Percentiles rank a stretch among this genome's conserved stretches.
Conservation (phyloP, 2,113 vertebrate genomes). For the Macrotis lagotis region DNA sequence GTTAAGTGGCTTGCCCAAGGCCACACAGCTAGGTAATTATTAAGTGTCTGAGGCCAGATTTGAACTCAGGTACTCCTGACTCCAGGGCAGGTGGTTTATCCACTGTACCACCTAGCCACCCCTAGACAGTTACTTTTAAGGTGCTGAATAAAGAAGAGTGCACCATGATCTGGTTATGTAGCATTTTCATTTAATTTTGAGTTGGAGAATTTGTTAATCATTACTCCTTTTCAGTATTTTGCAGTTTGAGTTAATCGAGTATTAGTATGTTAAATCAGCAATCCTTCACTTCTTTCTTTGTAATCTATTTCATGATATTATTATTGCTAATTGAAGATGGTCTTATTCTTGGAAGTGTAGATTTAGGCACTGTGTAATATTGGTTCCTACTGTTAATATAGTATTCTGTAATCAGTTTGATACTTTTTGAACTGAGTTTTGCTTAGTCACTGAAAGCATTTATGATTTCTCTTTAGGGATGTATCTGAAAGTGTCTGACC, state of each 20-base stretch:
- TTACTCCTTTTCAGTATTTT: background rate
- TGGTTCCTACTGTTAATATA: background rate
- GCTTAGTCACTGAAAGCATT: background rate
- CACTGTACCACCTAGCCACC: no score
- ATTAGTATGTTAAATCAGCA: background rate
- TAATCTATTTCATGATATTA: background rate
- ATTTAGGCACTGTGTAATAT: background rate
- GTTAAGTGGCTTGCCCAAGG: no score
- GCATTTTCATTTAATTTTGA: slow-evolving; percentile 18
- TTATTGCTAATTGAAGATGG: background rate
- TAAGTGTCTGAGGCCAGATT: no score
- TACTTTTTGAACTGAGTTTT: background rate
- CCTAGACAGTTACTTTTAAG: slow-evolving; percentile 2
- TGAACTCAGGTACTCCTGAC: no score
- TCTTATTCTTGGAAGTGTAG: background rate
- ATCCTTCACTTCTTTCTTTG: background rate
- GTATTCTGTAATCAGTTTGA: background rate
- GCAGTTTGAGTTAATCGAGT: background rate
- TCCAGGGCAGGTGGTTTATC: no score
- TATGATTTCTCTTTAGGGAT: background rate
- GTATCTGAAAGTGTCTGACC: background rate
- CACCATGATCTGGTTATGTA: background rate
- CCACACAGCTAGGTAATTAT: no score
- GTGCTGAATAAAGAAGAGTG: background rate
- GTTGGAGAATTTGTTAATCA: background rate